A percentile compares a stretch with the other conserved stretches of the same genome.
phyloP scores from a whole-genome alignment of 2,113 vertebrate species.

The Athene noctua region DNA sequence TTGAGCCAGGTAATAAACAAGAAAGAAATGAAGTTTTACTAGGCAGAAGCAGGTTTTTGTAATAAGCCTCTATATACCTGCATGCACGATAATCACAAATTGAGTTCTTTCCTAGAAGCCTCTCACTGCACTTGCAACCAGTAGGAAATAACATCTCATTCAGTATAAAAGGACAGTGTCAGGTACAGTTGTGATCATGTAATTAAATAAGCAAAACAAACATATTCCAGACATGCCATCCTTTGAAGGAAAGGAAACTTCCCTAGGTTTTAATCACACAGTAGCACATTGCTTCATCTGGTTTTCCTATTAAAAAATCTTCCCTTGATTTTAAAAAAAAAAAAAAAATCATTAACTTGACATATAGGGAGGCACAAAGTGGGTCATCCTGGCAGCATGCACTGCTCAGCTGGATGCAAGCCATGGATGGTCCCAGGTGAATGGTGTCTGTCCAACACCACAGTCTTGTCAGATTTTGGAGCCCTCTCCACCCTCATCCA shows the following conservation, averaged over 20 bases:
- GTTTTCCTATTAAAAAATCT: conserved; percentile 19
- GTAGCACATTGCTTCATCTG: conserved; percentile 15
- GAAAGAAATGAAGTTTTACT: neutral
- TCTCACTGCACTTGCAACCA: neutral
- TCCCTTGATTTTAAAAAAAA: neutral
- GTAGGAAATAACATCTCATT: neutral
- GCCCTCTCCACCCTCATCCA: neutral
- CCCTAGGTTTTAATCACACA: conserved; percentile 26
- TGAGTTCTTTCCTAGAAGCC: neutral
- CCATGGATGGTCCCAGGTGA: conserved; percentile 35
- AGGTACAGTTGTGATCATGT: neutral
- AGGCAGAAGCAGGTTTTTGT: conserved; percentile 11
- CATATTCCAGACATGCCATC: neutral
- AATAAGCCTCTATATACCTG: neutral
- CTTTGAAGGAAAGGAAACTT: conserved; percentile 15
- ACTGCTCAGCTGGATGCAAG: conserved; percentile 6
- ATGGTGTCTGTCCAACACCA: conserved; percentile 15
- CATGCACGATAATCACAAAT: neutral
- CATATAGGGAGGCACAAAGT: conserved; percentile 46
- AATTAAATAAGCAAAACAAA: conserved; percentile 28
- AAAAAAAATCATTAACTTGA: conserved; percentile 21
- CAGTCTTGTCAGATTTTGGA: neutral
- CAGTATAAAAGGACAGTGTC: neutral
- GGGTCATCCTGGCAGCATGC: neutral
- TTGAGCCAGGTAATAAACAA: conserved; percentile 9